Percentiles rank a stretch among this genome's conserved stretches.
These are phyloP conservation scores for Platyrinchus mystaceus DNA, from an alignment of 2,797 vertebrate genomes.

Conservation along the genomic window DNA sequence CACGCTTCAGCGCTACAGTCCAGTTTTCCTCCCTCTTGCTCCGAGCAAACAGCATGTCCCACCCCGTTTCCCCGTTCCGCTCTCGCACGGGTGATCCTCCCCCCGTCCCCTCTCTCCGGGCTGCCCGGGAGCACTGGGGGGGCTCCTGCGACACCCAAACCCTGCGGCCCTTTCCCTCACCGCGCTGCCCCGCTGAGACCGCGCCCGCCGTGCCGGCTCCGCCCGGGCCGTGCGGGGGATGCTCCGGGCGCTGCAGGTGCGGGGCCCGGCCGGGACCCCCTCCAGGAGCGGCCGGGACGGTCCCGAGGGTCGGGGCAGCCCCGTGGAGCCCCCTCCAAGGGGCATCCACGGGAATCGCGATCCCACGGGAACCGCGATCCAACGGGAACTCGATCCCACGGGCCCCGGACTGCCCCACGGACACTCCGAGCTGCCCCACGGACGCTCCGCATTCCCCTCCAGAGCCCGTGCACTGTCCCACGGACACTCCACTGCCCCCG, in stretches of 20 bases:
- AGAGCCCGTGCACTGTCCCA: background rate
- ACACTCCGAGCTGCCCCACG: background rate
- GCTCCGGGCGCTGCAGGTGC: background rate
- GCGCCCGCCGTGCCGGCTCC: background rate
- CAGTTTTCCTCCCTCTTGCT: background rate
- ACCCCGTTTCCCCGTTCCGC: background rate
- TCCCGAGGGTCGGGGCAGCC: background rate
- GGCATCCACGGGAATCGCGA: background rate
- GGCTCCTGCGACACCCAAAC: background rate
- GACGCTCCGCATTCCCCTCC: background rate
- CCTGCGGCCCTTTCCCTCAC: background rate
- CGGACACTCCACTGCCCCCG: background rate
- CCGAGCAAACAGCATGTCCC: background rate
- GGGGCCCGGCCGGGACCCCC: background rate
- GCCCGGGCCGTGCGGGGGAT: background rate
- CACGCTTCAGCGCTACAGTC: rapidly evolving
- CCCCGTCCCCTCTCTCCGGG: background rate
- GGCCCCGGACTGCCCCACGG: background rate
- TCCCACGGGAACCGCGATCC: background rate
- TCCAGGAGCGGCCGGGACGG: too few species aligned
- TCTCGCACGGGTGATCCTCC: background rate
- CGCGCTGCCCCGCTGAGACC: background rate
- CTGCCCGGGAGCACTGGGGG: background rate
- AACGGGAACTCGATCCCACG: background rate
- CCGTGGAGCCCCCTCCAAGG: background rate